Conservation (phyloP, 2,888 invertebrate species). For the Piscicola geometra region DNA sequence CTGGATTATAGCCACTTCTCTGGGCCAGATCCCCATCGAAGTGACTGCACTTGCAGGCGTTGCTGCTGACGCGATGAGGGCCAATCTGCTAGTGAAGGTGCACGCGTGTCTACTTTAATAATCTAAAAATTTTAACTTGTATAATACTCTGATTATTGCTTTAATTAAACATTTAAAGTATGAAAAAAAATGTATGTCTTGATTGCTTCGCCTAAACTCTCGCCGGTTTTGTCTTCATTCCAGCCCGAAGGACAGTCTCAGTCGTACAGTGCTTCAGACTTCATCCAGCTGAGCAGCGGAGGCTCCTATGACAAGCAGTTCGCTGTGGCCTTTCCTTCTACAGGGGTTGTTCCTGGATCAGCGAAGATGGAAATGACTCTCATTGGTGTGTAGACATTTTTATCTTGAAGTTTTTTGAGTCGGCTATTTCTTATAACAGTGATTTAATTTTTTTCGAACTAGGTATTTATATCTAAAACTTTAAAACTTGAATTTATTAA, state of each 20-base stretch:
- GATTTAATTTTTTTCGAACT: neutral
- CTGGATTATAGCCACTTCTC: conserved; percentile 70
- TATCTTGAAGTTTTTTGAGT: no score
- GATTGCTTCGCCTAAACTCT: conserved; percentile 40
- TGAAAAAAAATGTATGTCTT: neutral
- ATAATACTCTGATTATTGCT: no score
- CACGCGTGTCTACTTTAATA: no score
- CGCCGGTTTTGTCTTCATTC: no score
- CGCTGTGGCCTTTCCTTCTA: conserved; percentile 49
- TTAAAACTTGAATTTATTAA: conserved; percentile 17
- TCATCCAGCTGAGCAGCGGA: conserved; percentile 56
- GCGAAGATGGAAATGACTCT: conserved; percentile 69
- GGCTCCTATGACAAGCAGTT: neutral
- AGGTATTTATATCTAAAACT: neutral
- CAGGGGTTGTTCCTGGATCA: conserved; percentile 69
- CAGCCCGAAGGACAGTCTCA: conserved; percentile 75
- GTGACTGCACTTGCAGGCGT: conserved; percentile 69
- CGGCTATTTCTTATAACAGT: neutral
- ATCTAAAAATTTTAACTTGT: no score
- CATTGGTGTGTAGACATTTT: conserved; percentile 54
- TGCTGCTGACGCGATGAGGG: conserved; percentile 74
- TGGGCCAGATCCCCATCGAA: conserved; percentile 70
- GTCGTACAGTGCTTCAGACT: conserved; percentile 70
- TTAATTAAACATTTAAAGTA: no score
- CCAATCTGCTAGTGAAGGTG: conserved; percentile 69